Conservation (phyloP, 2,888 invertebrate genomes). For the Tetranychus truncatus region DNA sequence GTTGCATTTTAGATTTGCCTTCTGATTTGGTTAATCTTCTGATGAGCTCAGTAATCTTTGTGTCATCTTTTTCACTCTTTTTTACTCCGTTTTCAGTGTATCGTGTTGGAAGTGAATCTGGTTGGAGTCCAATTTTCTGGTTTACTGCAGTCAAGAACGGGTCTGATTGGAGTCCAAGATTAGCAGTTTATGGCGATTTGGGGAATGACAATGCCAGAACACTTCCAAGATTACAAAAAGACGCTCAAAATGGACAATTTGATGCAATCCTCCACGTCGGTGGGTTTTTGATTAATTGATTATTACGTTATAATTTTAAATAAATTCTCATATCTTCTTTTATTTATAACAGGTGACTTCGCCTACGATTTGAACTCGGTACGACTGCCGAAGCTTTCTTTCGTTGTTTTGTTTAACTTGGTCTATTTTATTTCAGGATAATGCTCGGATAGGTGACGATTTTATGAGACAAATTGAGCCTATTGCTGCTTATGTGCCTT, state of each 20-base stretch:
- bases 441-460: conserved; percentile 47
- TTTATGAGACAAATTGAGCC: conserved; percentile 83
- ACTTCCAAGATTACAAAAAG: conserved; percentile 16
- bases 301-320: background rate
- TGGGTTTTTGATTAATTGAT: background rate
- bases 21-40: background rate
- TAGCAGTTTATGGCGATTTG: conserved; percentile 32
- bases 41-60: background rate
- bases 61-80: background rate
- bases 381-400: conserved; percentile 20
- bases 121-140: conserved; percentile 30
- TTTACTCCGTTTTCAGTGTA: conserved; percentile 24
- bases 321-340: background rate
- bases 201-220: conserved; percentile 25
- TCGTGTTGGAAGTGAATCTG: conserved; percentile 28
- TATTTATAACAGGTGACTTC: conserved; percentile 19
- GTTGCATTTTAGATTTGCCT: too few relatives aligned
- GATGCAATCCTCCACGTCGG: conserved; percentile 22
- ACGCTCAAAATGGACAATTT: conserved; percentile 16
- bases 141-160: conserved; percentile 29
- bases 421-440: conserved; percentile 34
- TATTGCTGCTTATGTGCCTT: conserved; percentile 71
- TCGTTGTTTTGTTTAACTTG: conserved; percentile 1
- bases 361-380: conserved; percentile 21
- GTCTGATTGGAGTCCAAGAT: conserved; percentile 27